These are phyloP conservation scores for Actenoides hombroni DNA, from an alignment of 2,113 vertebrate genomes.

Conservation along the genomic window DNA sequence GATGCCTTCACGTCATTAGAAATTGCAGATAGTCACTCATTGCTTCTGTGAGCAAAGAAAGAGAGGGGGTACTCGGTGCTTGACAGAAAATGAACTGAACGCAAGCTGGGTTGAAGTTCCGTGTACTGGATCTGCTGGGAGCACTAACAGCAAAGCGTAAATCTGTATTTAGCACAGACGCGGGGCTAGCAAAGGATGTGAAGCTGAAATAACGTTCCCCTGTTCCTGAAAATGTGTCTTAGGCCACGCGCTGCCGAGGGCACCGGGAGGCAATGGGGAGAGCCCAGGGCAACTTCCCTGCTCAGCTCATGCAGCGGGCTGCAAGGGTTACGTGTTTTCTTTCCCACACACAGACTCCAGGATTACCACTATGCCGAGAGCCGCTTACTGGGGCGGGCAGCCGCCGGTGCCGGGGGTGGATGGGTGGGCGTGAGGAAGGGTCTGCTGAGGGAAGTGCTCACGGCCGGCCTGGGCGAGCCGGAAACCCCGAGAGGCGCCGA, in stretches of 20 bases:
- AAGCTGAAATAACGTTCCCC: not conserved
- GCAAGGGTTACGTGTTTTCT: fast-evolving
- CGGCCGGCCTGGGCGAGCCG: not conserved
- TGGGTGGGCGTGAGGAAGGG: not conserved
- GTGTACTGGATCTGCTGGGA: not conserved
- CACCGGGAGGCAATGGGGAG: fast-evolving
- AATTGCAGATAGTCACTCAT: not conserved
- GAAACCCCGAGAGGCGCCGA: not conserved
- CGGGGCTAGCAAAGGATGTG: not conserved
- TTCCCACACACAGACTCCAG: not conserved
- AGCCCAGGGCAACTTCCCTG: not conserved
- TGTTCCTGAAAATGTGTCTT: not conserved
- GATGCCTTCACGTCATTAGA: not conserved
- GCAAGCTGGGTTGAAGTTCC: not conserved
- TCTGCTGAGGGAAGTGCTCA: not conserved
- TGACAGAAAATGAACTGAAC: not conserved
- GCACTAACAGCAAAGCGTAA: not conserved
- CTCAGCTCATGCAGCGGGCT: not conserved
- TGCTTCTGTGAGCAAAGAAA: not conserved
- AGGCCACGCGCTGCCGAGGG: not conserved
- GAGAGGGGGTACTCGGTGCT: not conserved
- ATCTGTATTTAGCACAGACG: not conserved
- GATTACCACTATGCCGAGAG: fast-evolving
- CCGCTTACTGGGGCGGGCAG: fast-evolving
- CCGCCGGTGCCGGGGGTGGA: fast-evolving